phyloP scores from a whole-genome alignment of 2,797 vertebrate genomes.

The Distichodus sexfasciatus region DNA sequence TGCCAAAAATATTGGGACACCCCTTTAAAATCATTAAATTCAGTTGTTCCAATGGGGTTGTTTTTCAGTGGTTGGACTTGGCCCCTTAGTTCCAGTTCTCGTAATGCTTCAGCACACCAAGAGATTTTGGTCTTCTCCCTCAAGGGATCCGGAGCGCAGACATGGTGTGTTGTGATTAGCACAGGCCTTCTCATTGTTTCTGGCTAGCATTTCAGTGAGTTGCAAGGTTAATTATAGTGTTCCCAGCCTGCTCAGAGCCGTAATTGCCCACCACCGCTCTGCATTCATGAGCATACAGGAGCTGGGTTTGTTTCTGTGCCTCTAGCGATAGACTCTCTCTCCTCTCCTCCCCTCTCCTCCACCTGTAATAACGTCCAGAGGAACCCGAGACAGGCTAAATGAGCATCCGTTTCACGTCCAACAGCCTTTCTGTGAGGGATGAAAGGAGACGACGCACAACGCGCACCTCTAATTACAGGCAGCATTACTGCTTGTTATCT shows the following conservation, averaged over 20 bases:
- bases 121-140: no score
- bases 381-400: background rate
- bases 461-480: slow-evolving; percentile 27
- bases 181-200: background rate
- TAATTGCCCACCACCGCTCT: background rate
- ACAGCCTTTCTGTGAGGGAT: slow-evolving; percentile 1
- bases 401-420: slow-evolving; percentile 11
- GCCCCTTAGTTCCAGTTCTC: no score
- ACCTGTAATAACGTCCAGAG: background rate
- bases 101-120: no score
- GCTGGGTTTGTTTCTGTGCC: background rate
- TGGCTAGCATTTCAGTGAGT: background rate
- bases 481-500: slow-evolving; percentile 12
- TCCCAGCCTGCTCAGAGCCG: background rate
- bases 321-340: background rate
- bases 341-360: background rate
- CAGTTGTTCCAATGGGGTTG: no score
- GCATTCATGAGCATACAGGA: background rate
- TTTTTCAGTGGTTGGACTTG: no score
- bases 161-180: slow-evolving; percentile 2
- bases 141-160: background rate
- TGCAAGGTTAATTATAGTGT: slow-evolving; percentile 6
- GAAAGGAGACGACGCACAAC: slow-evolving; percentile 13
- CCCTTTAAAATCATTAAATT: no score
- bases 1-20: no score